phyloP scores from a whole-genome alignment of 2,888 invertebrate species.

The Noctua fimbriata region DNA sequence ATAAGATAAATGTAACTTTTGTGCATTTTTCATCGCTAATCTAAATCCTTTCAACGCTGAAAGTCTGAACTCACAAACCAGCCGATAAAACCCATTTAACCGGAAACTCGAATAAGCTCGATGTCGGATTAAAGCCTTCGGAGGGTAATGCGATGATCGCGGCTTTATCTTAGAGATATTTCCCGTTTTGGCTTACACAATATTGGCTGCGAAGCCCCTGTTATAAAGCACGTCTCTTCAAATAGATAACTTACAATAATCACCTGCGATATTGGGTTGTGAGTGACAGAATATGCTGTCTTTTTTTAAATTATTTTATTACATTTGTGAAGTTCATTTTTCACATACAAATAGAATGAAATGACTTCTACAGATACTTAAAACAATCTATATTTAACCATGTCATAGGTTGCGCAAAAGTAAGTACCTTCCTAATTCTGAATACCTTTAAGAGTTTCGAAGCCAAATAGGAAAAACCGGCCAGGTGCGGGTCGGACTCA shows the following conservation, averaged over 20 bases:
- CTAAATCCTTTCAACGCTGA: slow-evolving; percentile 55
- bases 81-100: slow-evolving; percentile 72
- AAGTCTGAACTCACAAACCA: slow-evolving; percentile 58
- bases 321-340: neutral
- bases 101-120: slow-evolving; percentile 77
- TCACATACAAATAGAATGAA: too few species aligned
- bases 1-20: neutral
- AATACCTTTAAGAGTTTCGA: too few species aligned
- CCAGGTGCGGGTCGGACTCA: too few species aligned
- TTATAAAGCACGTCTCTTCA: slow-evolving; percentile 38
- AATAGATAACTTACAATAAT: slow-evolving; percentile 30
- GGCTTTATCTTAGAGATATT: slow-evolving; percentile 62
- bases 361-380: too few species aligned
- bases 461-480: too few species aligned
- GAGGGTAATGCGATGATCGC: slow-evolving; percentile 68
- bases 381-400: too few species aligned
- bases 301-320: neutral
- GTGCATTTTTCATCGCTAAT: slow-evolving; percentile 9
- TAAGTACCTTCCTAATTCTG: too few species aligned
- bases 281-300: neutral
- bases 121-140: slow-evolving; percentile 71
- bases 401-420: too few species aligned
- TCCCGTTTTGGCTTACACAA: slow-evolving; percentile 35
- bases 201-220: slow-evolving; percentile 41
- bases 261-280: neutral